phyloP scores from a whole-genome alignment of 1,140 invertebrate species.

The Sminthurides bifidus region DNA sequence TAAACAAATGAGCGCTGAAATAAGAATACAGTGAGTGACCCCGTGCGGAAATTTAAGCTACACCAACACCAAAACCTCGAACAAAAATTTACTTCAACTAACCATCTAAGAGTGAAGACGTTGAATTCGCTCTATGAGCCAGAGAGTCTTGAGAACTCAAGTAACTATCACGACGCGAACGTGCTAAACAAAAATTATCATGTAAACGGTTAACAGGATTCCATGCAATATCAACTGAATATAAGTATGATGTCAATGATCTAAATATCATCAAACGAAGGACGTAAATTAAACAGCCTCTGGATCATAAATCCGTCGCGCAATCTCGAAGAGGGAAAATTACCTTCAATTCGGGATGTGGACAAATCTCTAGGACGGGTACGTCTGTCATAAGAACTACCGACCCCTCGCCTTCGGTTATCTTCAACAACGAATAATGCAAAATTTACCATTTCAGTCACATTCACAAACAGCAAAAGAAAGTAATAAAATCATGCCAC shows the following conservation, averaged over 20 bases:
- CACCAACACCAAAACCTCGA: background rate
- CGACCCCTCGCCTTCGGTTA: constrained; percentile 17
- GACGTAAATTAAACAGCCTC: constrained; percentile 6
- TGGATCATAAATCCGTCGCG: background rate
- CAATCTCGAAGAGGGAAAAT: constrained; percentile 1
- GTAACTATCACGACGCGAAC: constrained; percentile 28
- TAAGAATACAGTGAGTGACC: background rate
- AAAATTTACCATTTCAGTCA: too few relatives aligned
- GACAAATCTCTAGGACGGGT: constrained; percentile 25
- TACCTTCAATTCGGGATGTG: constrained; percentile 30
- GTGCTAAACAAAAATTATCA: too few relatives aligned
- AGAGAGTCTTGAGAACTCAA: constrained; percentile 29
- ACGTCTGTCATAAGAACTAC: constrained; percentile 18
- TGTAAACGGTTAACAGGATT: too few relatives aligned
- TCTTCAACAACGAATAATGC: constrained; percentile 19
- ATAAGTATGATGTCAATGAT: too few relatives aligned
- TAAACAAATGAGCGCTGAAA: background rate
- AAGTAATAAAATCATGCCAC: background rate
- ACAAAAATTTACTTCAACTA: constrained; percentile 11
- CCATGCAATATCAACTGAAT: too few relatives aligned
- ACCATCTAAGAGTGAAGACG: constrained; percentile 32
- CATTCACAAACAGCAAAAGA: too few relatives aligned
- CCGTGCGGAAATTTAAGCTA: background rate
- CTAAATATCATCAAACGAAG: too few relatives aligned
- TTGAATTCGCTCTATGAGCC: constrained; percentile 25